phyloP scores from a whole-genome alignment of 1,140 invertebrate species.

The Bombus difficillimus region DNA sequence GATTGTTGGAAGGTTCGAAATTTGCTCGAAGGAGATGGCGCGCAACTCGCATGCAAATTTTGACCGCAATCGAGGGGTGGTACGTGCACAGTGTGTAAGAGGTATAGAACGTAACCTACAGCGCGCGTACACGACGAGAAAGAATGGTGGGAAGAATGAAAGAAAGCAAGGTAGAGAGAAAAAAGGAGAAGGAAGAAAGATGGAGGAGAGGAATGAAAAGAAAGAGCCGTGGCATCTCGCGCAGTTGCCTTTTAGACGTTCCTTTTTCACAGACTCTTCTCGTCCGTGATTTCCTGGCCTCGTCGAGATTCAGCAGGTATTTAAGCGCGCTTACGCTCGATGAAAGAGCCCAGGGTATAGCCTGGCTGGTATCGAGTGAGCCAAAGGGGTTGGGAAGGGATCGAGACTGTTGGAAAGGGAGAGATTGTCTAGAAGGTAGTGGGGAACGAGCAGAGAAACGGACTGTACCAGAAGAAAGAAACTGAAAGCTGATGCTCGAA shows the following conservation, averaged over 20 bases:
- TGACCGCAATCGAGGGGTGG: conserved; percentile 43
- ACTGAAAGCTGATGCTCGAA: conserved; percentile 66
- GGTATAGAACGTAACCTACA: background rate
- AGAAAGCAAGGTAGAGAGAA: background rate
- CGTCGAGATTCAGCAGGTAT: conserved; percentile 62
- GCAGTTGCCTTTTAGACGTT: conserved; percentile 19
- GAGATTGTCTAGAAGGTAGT: conserved; percentile 29
- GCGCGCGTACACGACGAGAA: background rate
- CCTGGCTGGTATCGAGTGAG: conserved; percentile 52
- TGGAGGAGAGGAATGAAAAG: background rate
- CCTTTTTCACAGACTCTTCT: conserved; percentile 45
- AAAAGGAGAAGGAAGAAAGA: too few relatives aligned
- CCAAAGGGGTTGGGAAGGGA: conserved; percentile 36
- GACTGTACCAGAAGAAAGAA: conserved; percentile 41
- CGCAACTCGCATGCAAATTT: conserved; percentile 57
- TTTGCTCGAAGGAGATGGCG: conserved; percentile 42
- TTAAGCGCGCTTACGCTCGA: conserved; percentile 64
- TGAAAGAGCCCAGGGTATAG: conserved; percentile 28
- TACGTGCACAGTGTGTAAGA: conserved; percentile 21
- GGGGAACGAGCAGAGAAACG: background rate
- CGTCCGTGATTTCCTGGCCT: conserved; percentile 49
- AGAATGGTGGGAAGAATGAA: background rate
- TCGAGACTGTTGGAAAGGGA: background rate
- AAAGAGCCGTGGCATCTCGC: conserved; percentile 48
- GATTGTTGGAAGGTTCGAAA: conserved; percentile 43